Conservation (phyloP, 2,113 vertebrate genomes). For the Pitta sordida region DNA sequence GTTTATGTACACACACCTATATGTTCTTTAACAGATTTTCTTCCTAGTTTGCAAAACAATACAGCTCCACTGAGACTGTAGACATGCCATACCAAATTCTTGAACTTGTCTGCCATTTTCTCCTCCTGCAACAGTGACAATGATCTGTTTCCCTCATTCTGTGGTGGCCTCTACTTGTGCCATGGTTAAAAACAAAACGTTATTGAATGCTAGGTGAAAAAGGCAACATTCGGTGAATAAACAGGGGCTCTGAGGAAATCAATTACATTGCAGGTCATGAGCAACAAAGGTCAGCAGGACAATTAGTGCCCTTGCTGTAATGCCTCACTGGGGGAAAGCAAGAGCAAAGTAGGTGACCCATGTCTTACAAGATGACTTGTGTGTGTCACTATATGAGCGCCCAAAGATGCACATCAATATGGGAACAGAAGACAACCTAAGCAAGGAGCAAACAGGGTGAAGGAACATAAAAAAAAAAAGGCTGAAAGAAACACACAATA, state of each 20-base stretch:
- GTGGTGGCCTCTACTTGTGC: background rate
- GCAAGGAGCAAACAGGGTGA: background rate
- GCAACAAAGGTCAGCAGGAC: background rate
- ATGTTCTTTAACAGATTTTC: background rate
- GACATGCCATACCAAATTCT: background rate
- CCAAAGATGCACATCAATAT: background rate
- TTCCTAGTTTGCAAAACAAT: background rate
- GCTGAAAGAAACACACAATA: background rate
- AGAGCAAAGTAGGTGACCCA: background rate
- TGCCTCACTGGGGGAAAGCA: background rate
- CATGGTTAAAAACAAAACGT: background rate
- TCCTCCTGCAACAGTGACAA: background rate
- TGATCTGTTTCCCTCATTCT: background rate
- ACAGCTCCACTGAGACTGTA: background rate
- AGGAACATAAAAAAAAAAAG: background rate
- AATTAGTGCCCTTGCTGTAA: background rate
- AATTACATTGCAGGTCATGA: background rate
- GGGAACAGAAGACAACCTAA: background rate
- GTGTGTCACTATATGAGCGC: accelerated
- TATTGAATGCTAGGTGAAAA: background rate
- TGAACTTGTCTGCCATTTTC: background rate
- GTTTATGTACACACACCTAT: background rate
- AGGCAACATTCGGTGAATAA: background rate
- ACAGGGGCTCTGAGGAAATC: background rate
- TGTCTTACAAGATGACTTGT: background rate